Conservation (phyloP, 2,797 vertebrate species). For the Pipistrellus pipistrellus region DNA sequence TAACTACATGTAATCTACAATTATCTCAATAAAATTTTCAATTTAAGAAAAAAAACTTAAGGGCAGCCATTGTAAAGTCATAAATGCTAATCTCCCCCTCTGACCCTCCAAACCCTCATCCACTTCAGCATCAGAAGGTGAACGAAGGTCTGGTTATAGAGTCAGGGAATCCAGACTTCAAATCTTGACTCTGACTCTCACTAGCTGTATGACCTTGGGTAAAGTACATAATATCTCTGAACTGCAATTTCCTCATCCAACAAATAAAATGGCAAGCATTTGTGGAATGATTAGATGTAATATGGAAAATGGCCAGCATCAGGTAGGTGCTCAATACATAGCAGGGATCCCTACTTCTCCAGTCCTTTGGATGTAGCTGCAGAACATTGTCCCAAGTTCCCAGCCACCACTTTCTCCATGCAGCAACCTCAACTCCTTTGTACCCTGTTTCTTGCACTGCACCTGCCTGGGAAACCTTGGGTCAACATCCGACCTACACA, state of each 20-base stretch:
- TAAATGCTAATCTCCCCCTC: neutral
- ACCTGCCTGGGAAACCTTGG: neutral
- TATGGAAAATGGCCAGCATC: neutral
- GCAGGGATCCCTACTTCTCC: neutral
- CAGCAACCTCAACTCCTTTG: neutral
- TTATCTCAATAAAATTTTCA: neutral
- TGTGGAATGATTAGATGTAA: neutral
- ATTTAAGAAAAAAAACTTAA: neutral
- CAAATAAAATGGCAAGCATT: neutral
- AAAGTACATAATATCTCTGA: neutral
- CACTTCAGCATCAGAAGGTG: neutral
- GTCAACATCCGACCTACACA: neutral
- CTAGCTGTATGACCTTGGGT: neutral
- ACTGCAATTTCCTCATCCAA: neutral
- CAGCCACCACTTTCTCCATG: neutral
- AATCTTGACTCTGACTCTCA: neutral
- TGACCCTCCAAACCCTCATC: neutral
- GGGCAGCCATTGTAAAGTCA: neutral
- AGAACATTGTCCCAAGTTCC: neutral
- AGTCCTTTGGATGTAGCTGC: neutral
- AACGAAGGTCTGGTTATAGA: neutral
- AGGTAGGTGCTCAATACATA: neutral
- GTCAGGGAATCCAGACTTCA: neutral
- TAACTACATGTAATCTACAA: neutral
- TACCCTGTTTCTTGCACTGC: neutral